phyloP scores from a whole-genome alignment of 2,113 vertebrate species.

The Rafetus swinhoei region DNA sequence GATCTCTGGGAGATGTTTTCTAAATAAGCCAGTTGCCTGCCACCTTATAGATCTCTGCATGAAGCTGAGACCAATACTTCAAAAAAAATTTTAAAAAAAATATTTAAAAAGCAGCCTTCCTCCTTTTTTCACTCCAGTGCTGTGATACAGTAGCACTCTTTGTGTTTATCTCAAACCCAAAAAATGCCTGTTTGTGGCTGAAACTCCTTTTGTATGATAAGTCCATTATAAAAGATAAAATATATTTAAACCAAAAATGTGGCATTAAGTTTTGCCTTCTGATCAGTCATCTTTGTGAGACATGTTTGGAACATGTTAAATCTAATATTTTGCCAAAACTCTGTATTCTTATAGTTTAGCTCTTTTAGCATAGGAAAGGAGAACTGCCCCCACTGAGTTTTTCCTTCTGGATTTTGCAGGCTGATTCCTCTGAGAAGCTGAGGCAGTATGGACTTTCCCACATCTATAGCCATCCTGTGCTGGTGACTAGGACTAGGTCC shows the following conservation, averaged over 20 bases:
- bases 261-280: not conserved
- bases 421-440: conserved; percentile 86
- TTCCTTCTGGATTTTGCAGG: conserved; percentile 67
- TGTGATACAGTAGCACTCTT: not conserved
- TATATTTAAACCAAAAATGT: not conserved
- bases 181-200: not conserved
- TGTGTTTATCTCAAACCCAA: not conserved
- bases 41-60: not conserved
- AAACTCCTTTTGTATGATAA: not conserved
- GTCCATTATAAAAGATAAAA: not conserved
- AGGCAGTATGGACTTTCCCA: conserved; percentile 87
- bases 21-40: not conserved
- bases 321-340: not conserved
- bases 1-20: not conserved
- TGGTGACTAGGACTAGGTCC: conserved; percentile 85
- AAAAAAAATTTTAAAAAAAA: not conserved
- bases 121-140: not conserved
- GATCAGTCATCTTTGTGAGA: not conserved
- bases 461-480: conserved; percentile 84
- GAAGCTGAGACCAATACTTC: not conserved
- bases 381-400: not conserved
- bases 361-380: not conserved
- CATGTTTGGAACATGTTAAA: not conserved
- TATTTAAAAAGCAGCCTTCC: not conserved
- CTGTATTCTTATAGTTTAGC: not conserved